phyloP scores from a whole-genome alignment of 2,113 vertebrate species.

The Laticauda laticaudata region DNA sequence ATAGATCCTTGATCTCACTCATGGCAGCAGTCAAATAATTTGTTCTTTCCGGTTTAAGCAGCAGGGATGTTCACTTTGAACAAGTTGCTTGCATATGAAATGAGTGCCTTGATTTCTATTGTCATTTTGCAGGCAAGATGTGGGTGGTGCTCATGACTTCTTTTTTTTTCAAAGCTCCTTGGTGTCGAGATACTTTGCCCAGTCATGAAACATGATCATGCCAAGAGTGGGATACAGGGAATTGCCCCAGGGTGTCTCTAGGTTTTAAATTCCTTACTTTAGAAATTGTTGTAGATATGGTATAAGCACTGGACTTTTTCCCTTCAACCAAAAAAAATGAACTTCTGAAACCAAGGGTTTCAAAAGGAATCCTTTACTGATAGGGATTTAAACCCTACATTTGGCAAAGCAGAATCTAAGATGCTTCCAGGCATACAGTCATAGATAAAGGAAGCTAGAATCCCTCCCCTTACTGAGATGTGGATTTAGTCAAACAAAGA shows the following conservation, averaged over 20 bases:
- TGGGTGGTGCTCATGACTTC: conserved; percentile 29
- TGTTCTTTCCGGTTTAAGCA: not conserved
- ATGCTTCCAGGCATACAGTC: no score
- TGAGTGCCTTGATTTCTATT: conserved; percentile 31
- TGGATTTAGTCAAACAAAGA: no score
- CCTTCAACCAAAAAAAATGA: no score
- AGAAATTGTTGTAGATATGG: fast-evolving
- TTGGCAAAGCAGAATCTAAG: no score
- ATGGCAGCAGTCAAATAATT: not conserved
- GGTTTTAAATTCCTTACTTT: not conserved
- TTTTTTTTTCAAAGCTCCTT: conserved; percentile 1
- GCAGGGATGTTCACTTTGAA: conserved; percentile 24
- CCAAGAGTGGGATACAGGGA: conserved; percentile 14
- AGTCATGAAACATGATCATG: conserved; percentile 3
- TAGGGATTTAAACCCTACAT: no score
- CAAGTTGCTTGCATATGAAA: conserved; percentile 19
- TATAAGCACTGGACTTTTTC: no score
- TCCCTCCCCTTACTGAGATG: no score
- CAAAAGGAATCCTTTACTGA: no score
- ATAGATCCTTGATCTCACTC: not conserved
- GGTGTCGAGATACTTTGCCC: not conserved
- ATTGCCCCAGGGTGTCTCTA: not conserved
- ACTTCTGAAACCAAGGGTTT: no score
- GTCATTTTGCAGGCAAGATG: conserved; percentile 38
- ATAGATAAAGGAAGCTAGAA: no score